A percentile compares a stretch with the other conserved stretches of the same genome.
Evolutionary conservation across 2,797 vertebrate genomes (phyloP).

Genomic region (Chanos chanos): DNA sequence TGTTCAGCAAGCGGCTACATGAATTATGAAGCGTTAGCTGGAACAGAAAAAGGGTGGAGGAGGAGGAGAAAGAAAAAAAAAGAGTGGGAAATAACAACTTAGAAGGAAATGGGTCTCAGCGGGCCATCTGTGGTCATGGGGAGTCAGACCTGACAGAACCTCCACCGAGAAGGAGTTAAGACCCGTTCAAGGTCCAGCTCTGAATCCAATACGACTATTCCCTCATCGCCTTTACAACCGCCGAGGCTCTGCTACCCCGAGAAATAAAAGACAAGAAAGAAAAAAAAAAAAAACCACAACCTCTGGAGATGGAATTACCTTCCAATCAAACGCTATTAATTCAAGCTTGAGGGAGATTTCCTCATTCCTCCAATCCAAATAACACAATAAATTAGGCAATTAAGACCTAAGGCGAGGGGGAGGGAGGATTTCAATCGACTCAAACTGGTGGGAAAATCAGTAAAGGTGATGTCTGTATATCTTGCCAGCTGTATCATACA

Average conservation of each 20-base stretch:
- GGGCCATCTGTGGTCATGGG: slow-evolving; percentile 26
- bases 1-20: slow-evolving; percentile 57
- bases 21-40: slow-evolving; percentile 65
- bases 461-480: neutral
- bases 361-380: slow-evolving; percentile 56
- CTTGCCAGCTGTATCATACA: neutral
- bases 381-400: slow-evolving; percentile 64
- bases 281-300: slow-evolving; percentile 44
- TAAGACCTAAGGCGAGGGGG: slow-evolving; percentile 48
- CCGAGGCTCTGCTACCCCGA: too few species aligned
- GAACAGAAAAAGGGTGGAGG: slow-evolving; percentile 46
- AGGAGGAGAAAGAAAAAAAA: slow-evolving; percentile 40
- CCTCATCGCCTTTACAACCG: slow-evolving; percentile 41
- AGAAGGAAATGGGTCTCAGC: slow-evolving; percentile 47
- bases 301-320: slow-evolving; percentile 60
- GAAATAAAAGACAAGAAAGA: slow-evolving; percentile 1
- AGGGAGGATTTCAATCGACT: slow-evolving; percentile 20
- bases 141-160: slow-evolving; percentile 19
- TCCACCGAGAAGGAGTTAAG: slow-evolving; percentile 15
- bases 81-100: slow-evolving; percentile 46
- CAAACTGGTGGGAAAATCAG: neutral
- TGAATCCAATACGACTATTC: slow-evolving; percentile 13
- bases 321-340: slow-evolving; percentile 65
- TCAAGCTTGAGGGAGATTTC: slow-evolving; percentile 58
- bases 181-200: neutral